Conservation (phyloP, 2,888 invertebrate genomes). For the Tortrix viridana region DNA sequence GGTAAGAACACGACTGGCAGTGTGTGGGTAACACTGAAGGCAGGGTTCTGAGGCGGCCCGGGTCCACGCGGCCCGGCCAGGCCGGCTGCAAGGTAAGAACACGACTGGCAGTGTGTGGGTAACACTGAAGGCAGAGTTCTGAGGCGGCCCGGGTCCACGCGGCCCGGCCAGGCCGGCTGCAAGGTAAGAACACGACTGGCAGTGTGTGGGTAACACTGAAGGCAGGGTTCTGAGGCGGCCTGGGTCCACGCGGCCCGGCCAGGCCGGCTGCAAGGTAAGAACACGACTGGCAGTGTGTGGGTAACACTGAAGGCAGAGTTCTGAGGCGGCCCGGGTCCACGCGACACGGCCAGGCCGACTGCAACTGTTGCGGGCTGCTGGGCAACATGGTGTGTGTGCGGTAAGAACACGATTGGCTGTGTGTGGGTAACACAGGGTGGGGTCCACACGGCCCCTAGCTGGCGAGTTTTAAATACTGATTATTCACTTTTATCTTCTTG, state of each 20-base stretch:
- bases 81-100: no score
- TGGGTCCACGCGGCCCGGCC: constrained; percentile 92
- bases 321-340: constrained; percentile 95
- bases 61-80: no score
- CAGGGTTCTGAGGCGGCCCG: no score
- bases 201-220: constrained; percentile 89
- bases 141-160: constrained; percentile 90
- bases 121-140: no score
- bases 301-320: constrained; percentile 92
- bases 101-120: no score
- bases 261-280: constrained; percentile 87
- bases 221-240: constrained; percentile 90
- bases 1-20: no score
- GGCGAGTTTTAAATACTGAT: no score
- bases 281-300: no score
- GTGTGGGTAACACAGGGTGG: no score
- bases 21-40: no score
- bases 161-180: constrained; percentile 90
- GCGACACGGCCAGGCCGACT: constrained; percentile 89
- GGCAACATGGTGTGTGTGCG: constrained; percentile 89
- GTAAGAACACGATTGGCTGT: constrained; percentile 61
- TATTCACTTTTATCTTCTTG: no score
- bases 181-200: constrained; percentile 60
- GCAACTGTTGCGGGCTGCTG: constrained; percentile 90
- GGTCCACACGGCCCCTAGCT: no score